These are phyloP conservation scores for Mystacides longicornis DNA, from an alignment of 2,888 invertebrate species.

Conservation along the genomic window DNA sequence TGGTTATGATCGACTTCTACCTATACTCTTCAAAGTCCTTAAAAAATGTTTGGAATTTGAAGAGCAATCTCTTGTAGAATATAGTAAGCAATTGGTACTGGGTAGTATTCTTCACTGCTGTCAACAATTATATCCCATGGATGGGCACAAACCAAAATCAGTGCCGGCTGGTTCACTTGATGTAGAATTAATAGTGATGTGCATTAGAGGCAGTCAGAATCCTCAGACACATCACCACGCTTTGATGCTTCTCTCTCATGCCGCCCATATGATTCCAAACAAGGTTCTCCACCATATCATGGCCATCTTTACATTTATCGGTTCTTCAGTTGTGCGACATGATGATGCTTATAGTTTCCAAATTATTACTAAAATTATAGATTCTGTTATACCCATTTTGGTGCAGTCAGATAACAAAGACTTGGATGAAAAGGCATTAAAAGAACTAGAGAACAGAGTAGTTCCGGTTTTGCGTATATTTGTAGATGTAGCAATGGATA, in stretches of 20 bases:
- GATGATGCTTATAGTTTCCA: slow-evolving; percentile 95
- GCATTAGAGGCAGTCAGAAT: slow-evolving; percentile 83
- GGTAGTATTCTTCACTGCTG: slow-evolving; percentile 69
- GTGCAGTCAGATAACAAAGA: slow-evolving; percentile 44
- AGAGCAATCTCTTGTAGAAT: slow-evolving; percentile 76
- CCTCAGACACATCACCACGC: slow-evolving; percentile 96
- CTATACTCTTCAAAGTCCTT: slow-evolving; percentile 68
- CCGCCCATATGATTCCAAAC: slow-evolving; percentile 70
- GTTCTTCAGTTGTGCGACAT: slow-evolving; percentile 82
- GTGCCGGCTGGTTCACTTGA: slow-evolving; percentile 50
- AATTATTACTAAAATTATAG: slow-evolving; percentile 82
- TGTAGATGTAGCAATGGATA: slow-evolving; percentile 82
- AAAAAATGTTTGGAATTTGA: slow-evolving; percentile 74
- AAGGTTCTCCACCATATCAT: slow-evolving; percentile 89
- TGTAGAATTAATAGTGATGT: slow-evolving; percentile 77
- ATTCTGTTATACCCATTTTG: slow-evolving; percentile 82
- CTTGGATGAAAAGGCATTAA: slow-evolving; percentile 35
- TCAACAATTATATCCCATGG: slow-evolving; percentile 44
- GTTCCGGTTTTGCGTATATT: slow-evolving; percentile 78
- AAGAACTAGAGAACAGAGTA: slow-evolving; percentile 43
- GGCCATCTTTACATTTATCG: slow-evolving; percentile 97
- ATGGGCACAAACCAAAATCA: slow-evolving; percentile 39
- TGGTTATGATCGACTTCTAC: slow-evolving; percentile 59
- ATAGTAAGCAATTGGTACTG: slow-evolving; percentile 79
- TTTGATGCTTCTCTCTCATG: slow-evolving; percentile 70